These are phyloP conservation scores for Trichosurus vulpecula DNA, from an alignment of 2,797 vertebrate species.

Conservation along the genomic window DNA sequence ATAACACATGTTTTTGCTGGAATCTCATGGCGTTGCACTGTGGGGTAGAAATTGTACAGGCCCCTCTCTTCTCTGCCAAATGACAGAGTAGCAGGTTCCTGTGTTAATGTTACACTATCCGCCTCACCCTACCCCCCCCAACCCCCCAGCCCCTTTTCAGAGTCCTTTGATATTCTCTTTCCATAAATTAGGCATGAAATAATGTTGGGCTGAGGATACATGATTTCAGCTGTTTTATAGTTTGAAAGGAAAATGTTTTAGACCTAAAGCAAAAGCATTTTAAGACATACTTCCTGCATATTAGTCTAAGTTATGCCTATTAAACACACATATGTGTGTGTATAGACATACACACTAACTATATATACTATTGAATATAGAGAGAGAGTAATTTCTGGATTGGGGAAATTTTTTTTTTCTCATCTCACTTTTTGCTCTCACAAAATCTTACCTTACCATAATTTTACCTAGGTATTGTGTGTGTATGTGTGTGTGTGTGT, in stretches of 20 bases:
- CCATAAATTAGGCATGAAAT: conserved; percentile 84
- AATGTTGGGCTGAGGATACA: conserved; percentile 78
- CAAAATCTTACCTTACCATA: conserved; percentile 55
- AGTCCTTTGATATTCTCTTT: conserved; percentile 78
- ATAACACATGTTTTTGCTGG: conserved; percentile 86
- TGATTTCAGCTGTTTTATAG: conserved; percentile 80
- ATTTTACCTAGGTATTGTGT: neutral
- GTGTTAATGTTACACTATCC: conserved; percentile 72
- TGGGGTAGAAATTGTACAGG: conserved; percentile 76
- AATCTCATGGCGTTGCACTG: conserved; percentile 78
- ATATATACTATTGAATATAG: neutral
- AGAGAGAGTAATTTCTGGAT: conserved; percentile 41
- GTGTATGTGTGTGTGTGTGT: too few species aligned
- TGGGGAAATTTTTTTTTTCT: conserved; percentile 61
- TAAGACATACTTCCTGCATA: conserved; percentile 74
- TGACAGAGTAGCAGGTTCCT: conserved; percentile 77
- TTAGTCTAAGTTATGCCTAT: conserved; percentile 73
- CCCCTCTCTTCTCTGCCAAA: conserved; percentile 70
- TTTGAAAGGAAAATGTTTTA: conserved; percentile 77
- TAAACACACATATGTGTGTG: neutral
- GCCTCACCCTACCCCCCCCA: conserved; percentile 65
- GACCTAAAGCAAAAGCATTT: conserved; percentile 75
- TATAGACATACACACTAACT: neutral
- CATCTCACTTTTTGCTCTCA: conserved; percentile 48
- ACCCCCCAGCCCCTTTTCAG: conserved; percentile 67